These are phyloP conservation scores for Pteromalus puparum DNA, from an alignment of 1,140 invertebrate genomes.

Conservation along the genomic window DNA sequence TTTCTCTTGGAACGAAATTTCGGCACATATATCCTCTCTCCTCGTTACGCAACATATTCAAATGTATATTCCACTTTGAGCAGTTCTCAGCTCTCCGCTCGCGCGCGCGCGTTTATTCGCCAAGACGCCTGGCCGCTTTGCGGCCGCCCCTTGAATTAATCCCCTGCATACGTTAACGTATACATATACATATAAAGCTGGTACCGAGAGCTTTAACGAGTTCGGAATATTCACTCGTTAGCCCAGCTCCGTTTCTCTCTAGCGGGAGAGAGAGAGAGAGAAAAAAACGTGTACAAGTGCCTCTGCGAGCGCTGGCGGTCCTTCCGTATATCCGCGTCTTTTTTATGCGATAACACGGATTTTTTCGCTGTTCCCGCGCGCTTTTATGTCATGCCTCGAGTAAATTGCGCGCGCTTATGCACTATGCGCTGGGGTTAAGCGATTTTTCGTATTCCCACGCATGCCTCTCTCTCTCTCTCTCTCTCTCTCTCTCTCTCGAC, in stretches of 20 bases:
- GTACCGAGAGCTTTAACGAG: constrained; percentile 62
- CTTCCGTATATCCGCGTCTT: constrained; percentile 28
- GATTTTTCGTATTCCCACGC: constrained; percentile 10
- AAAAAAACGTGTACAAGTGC: constrained; percentile 62
- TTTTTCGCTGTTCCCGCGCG: constrained; percentile 10
- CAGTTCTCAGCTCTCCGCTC: constrained; percentile 42
- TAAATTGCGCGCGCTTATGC: constrained; percentile 21
- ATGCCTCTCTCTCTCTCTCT: neutral
- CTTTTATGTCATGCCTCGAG: neutral
- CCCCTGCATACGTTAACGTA: constrained; percentile 62
- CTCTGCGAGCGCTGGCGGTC: constrained; percentile 6
- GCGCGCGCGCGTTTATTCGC: constrained; percentile 58
- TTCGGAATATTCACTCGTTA: constrained; percentile 59
- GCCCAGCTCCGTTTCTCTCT: constrained; percentile 17
- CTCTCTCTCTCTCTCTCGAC: neutral
- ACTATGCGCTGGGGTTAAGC: neutral
- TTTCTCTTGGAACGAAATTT: neutral
- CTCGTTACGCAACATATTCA: constrained; percentile 48
- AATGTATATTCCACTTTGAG: constrained; percentile 63
- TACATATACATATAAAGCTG: neutral
- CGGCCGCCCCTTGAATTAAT: constrained; percentile 72
- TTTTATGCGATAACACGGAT: constrained; percentile 67
- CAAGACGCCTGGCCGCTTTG: constrained; percentile 67
- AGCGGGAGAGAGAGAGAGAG: neutral
- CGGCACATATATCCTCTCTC: neutral